Base-by-base conservation (phyloP, 2,797 vertebrate genomes). In the Sternarchorhynchus goeldii region DNA sequence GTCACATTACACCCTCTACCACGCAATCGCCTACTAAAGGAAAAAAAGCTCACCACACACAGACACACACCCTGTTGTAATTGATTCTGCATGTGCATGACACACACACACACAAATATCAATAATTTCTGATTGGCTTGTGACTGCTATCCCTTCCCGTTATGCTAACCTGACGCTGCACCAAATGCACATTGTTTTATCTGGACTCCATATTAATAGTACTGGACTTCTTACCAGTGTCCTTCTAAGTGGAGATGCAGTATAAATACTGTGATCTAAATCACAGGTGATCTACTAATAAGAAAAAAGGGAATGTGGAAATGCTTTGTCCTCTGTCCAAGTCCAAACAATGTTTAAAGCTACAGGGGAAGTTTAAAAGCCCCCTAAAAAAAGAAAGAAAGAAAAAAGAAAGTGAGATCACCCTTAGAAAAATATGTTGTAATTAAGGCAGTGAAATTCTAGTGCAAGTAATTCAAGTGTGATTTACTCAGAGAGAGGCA, bases 391-490 rank as follows among this genome's bases (percentile, higher is more conserved):
- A 82, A 88, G 14, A 2, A 50, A 81, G 84, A 88, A 77, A 36
- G 21, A 59, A 69, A n/a, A 56, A 82, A 81, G 87, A 82, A 82
- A 88, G 86, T 90, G 87, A 92, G 87, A 83, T 93, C 90, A 91
- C 79, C 80, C 76, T 81, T 90, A 87, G 86, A 84, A 89, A 88
- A 88, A 85, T 75, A 20, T 20, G 65, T 79, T 82, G 85, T 80
- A 88, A 90, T 90, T 88, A 88, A 79, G 78, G 76, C 87, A 87
- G 73, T 80, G 85, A 86, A 85, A 80, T 73, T 21, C 84, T 79
- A 85, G 85, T 17, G 76, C 79, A 86, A 89, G 87, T 79, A 85
- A 83, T 17, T 75, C 79, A 86, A 89, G 87, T 87, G 81, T 34
- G 72, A 76, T 84, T 73, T 86, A 89, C 84, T 75, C 81, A 83